phyloP scores from a whole-genome alignment of 1,140 invertebrate genomes.

The Rhyzopertha dominica region DNA sequence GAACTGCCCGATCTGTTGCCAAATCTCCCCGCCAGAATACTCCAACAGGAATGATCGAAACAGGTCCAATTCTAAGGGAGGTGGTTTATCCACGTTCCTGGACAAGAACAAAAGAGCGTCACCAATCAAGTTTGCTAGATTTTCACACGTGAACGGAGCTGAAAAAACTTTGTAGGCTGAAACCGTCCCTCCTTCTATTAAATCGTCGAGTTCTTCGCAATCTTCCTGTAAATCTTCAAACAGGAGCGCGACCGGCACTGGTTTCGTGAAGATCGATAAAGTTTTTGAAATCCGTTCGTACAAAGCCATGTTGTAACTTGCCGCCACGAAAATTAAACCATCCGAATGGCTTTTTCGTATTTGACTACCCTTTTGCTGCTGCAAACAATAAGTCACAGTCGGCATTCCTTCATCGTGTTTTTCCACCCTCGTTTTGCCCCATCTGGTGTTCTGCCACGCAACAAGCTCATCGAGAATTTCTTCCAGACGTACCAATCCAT shows the following conservation, averaged over 20 bases:
- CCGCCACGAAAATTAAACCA: constrained; percentile 35
- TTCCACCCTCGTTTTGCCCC: constrained; percentile 16
- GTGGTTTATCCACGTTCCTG: constrained; percentile 49
- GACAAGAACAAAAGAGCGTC: constrained; percentile 55
- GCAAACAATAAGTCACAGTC: constrained; percentile 29
- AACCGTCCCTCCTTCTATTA: constrained; percentile 24
- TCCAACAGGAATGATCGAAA: constrained; percentile 52
- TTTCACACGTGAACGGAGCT: constrained; percentile 5
- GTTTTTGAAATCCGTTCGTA: constrained; percentile 26
- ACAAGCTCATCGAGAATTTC: constrained; percentile 45
- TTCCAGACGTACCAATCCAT: constrained; percentile 29
- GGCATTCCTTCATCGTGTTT: constrained; percentile 23
- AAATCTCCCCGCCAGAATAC: constrained; percentile 61
- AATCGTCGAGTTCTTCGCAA: constrained; percentile 16
- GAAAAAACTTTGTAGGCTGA: constrained; percentile 25
- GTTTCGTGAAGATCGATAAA: constrained; percentile 26
- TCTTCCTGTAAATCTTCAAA: constrained; percentile 25
- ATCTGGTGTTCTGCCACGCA: constrained; percentile 24
- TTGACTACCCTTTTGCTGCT: constrained; percentile 22
- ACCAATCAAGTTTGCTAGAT: constrained; percentile 44
- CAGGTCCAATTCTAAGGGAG: constrained; percentile 56
- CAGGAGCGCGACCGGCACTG: constrained; percentile 30
- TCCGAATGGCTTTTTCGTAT: constrained; percentile 25
- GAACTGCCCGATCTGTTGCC: constrained; percentile 55
- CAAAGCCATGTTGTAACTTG: constrained; percentile 24